These are phyloP conservation scores for Cairina moschata DNA, from an alignment of 2,113 vertebrate genomes.

Conservation along the genomic window DNA sequence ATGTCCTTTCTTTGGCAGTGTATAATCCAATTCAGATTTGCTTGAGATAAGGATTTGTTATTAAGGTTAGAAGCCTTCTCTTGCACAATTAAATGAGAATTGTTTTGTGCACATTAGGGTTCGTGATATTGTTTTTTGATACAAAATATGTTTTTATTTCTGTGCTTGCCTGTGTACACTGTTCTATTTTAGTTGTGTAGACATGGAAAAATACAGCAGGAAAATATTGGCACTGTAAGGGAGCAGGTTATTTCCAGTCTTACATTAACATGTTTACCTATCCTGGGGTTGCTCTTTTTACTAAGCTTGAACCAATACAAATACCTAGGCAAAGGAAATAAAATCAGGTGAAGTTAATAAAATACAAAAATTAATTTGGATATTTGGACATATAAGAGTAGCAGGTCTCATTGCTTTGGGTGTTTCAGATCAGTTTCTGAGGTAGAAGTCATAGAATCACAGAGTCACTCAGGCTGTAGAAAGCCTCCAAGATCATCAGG, in stretches of 20 bases:
- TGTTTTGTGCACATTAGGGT: background rate
- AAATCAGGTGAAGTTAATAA: background rate
- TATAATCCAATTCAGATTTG: slow-evolving; percentile 8
- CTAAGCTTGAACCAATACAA: background rate
- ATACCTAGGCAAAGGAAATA: background rate
- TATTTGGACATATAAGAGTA: rapidly evolving
- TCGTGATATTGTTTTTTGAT: background rate
- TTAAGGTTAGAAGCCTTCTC: background rate
- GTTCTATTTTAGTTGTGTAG: background rate
- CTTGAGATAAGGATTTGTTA: background rate
- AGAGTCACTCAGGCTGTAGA: too few relatives aligned
- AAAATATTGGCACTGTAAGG: background rate
- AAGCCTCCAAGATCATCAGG: too few relatives aligned
- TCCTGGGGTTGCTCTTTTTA: background rate
- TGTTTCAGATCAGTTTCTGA: background rate
- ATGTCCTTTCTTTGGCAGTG: background rate
- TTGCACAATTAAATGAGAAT: background rate
- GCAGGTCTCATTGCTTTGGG: background rate
- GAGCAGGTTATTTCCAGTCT: background rate
- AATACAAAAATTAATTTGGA: rapidly evolving
- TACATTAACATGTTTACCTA: background rate
- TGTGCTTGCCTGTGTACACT: background rate
- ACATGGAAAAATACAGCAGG: background rate
- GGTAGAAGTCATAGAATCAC: background rate
- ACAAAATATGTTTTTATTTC: background rate